Percentiles rank a stretch among this genome's conserved stretches.
Evolutionary conservation across 2,113 vertebrate genomes (phyloP).

Genomic region (Corynorhinus townsendii): DNA sequence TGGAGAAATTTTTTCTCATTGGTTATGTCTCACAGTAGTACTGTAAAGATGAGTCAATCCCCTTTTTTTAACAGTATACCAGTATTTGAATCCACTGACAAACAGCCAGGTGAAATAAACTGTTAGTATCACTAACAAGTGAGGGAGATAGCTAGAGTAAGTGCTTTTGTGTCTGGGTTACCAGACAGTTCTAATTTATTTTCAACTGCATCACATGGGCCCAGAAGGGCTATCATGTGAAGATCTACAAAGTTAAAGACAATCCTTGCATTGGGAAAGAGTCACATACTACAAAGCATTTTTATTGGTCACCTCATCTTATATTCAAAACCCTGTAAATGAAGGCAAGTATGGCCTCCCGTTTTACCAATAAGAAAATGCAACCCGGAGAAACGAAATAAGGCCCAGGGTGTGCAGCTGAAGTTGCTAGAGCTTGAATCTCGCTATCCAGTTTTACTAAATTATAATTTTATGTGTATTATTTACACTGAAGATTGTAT

Average conservation of each 20-base stretch:
- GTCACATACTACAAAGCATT: background rate
- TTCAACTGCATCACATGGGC: background rate
- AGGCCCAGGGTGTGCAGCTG: background rate
- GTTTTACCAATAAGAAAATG: background rate
- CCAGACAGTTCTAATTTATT: background rate
- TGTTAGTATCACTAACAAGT: background rate
- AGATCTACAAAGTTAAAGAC: background rate
- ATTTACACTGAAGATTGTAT: background rate
- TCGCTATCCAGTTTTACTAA: background rate
- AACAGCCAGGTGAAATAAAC: background rate
- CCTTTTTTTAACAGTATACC: background rate
- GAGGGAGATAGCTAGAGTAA: background rate
- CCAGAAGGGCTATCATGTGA: background rate
- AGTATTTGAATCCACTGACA: background rate
- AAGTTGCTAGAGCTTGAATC: background rate
- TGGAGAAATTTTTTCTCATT: conserved; percentile 14
- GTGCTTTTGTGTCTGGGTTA: background rate
- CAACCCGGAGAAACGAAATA: background rate
- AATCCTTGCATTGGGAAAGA: background rate
- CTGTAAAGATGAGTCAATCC: background rate
- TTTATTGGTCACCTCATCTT: background rate
- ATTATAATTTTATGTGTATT: background rate
- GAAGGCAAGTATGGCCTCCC: background rate
- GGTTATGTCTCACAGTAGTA: background rate
- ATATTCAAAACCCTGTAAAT: background rate